Conservation (phyloP, 2,113 vertebrate species). For the Neotoma lepida region DNA sequence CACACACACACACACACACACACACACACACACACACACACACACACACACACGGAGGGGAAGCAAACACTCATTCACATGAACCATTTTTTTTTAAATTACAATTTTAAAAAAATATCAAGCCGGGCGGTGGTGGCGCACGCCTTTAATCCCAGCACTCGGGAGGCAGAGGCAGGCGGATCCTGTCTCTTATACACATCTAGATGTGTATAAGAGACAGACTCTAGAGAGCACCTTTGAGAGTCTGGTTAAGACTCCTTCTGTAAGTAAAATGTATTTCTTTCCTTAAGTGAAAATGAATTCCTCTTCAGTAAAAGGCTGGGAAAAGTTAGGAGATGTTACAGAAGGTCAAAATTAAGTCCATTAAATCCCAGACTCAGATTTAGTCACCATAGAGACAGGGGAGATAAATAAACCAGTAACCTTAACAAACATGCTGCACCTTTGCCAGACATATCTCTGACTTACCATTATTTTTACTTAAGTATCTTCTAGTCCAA, state of each 20-base stretch:
- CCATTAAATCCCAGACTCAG: slow-evolving; percentile 71
- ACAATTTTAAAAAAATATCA: not conserved
- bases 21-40: not conserved
- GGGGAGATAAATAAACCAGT: slow-evolving; percentile 78
- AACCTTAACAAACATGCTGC: slow-evolving; percentile 77
- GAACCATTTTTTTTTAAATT: not conserved
- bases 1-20: not conserved
- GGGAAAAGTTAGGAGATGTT: slow-evolving; percentile 65
- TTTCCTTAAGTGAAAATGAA: slow-evolving; percentile 64
- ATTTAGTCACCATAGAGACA: slow-evolving; percentile 78
- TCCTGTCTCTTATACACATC: too few relatives aligned
- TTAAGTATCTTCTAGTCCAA: slow-evolving; percentile 75
- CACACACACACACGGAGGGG: not conserved
- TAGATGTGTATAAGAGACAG: too few relatives aligned
- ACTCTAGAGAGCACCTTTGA: slow-evolving; percentile 27
- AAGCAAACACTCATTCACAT: not conserved
- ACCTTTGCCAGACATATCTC: slow-evolving; percentile 77
- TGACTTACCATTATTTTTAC: slow-evolving; percentile 75
- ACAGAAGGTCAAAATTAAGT: slow-evolving; percentile 79
- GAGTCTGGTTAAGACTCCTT: slow-evolving; percentile 1
- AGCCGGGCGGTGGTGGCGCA: too few relatives aligned
- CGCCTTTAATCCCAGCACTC: too few relatives aligned
- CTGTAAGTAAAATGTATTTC: slow-evolving; percentile 47
- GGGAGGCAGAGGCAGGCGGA: too few relatives aligned
- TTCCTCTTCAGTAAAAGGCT: slow-evolving; percentile 67